phyloP scores from a whole-genome alignment of 2,888 invertebrate genomes.

The Zaprionus lineosus region DNA sequence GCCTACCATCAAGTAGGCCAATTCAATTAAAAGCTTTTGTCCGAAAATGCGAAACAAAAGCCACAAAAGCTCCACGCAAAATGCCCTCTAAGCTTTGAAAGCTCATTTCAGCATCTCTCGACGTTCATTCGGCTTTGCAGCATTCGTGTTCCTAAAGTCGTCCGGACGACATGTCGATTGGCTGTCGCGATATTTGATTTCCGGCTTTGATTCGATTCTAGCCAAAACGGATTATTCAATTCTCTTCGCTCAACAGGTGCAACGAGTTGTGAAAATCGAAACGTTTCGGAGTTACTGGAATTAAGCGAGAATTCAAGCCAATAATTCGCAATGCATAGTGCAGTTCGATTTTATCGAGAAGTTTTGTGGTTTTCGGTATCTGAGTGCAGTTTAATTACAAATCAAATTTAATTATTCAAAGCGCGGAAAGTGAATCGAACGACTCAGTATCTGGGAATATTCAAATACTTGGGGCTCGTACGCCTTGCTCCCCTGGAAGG shows the following conservation, averaged over 20 bases:
- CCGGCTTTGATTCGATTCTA: slow-evolving; percentile 37
- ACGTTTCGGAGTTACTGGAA: no score
- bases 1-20: background rate
- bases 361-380: no score
- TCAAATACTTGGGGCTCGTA: no score
- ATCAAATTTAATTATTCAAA: no score
- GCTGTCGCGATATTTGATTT: slow-evolving; percentile 30
- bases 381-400: no score
- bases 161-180: slow-evolving; percentile 24
- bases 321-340: no score
- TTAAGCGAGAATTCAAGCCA: no score
- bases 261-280: slow-evolving; percentile 12
- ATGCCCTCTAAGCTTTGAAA: slow-evolving; percentile 17
- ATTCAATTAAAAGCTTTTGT: slow-evolving; percentile 21
- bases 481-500: no score
- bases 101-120: slow-evolving; percentile 22
- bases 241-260: slow-evolving; percentile 47
- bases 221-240: slow-evolving; percentile 31
- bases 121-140: slow-evolving; percentile 7
- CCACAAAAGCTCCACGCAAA: slow-evolving; percentile 9
- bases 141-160: slow-evolving; percentile 6
- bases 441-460: no score
- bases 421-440: no score
- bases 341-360: no score
- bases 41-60: background rate